Evolutionary conservation across 2,113 vertebrate species (phyloP), one percentile per base, ranked within the genome.

Genomic region (Hippocampus guttulatus): DNA sequence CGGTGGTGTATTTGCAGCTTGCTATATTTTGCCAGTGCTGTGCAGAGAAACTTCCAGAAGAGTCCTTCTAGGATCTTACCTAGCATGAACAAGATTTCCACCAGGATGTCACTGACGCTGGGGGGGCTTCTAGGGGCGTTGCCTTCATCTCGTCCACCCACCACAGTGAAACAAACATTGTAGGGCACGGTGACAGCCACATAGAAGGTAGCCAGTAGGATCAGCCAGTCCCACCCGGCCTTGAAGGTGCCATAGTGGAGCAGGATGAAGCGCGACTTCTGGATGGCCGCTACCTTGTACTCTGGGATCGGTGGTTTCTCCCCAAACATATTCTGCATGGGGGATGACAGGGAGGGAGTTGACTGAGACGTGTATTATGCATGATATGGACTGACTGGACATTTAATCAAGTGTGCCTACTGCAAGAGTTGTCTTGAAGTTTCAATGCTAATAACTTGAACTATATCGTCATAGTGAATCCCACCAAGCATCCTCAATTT

Each of bases 181-280:
- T 93, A 94, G 55, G 93, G 93, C 64, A 94, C 93, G 3, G 93
- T 94, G 76, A 94, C 93, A 2, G 93, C 93, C 84, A 94, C 93
- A n/a, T 93, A 94, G 87, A 94, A 94, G 64, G 93, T 94, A 6
- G 93, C 93, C 83, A 94, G 83, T 71, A 94, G 90, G 65, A 94
- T 94, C 74, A 94, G 43, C 93, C 93, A 94, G 83, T 94, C 93
- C 93, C 93, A 94, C 80, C 92, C 93, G 3, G 93, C 93, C 76
- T 94, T 94, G 87, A 94, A 94, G 76, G 91, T 93, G 0, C 93
- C 93, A 1, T 94, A 94, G 87, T 94, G 93, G 25, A 94, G 92
- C 41, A 94, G 88, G 84, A 94, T 94, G 83, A 94, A 94, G 69
- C 92, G 89, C 1, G 93, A 94, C 64, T 94, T 94, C 89, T 94